Evolutionary conservation across 2,888 invertebrate genomes (phyloP).

Genomic region (Hoplodrina ambigua): DNA sequence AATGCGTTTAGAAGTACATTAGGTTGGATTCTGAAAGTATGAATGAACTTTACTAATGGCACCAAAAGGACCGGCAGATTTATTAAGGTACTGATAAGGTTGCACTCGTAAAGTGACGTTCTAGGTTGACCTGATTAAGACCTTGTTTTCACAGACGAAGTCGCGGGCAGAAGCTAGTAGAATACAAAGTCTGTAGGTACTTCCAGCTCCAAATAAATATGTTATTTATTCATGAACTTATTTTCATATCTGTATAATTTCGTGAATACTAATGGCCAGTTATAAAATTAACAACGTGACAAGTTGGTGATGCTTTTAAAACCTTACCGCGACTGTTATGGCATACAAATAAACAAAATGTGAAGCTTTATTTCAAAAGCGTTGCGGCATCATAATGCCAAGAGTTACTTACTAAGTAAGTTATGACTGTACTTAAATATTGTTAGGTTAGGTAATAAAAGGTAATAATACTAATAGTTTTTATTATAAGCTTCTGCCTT

Average conservation of each 20-base stretch:
- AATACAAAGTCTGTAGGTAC: neutral
- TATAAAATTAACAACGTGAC: constrained; percentile 17
- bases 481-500: too few relatives aligned
- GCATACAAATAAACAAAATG: constrained; percentile 26
- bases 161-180: too few relatives aligned
- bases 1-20: constrained; percentile 19
- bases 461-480: neutral
- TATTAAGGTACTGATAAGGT: neutral
- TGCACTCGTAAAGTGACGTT: neutral
- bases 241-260: constrained; percentile 12
- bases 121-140: too few relatives aligned
- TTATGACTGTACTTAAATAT: neutral
- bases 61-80: too few relatives aligned
- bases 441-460: neutral
- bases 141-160: too few relatives aligned
- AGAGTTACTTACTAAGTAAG: neutral
- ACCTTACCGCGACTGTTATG: constrained; percentile 13
- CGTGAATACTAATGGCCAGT: constrained; percentile 14
- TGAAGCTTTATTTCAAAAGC: constrained; percentile 15
- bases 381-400: neutral
- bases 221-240: neutral
- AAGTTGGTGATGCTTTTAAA: constrained; percentile 27
- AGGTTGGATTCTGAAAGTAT: constrained; percentile 1
- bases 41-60: neutral
- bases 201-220: neutral